These are phyloP conservation scores for Forbesichthys agassizii DNA, from an alignment of 2,113 vertebrate species.

Conservation along the genomic window DNA sequence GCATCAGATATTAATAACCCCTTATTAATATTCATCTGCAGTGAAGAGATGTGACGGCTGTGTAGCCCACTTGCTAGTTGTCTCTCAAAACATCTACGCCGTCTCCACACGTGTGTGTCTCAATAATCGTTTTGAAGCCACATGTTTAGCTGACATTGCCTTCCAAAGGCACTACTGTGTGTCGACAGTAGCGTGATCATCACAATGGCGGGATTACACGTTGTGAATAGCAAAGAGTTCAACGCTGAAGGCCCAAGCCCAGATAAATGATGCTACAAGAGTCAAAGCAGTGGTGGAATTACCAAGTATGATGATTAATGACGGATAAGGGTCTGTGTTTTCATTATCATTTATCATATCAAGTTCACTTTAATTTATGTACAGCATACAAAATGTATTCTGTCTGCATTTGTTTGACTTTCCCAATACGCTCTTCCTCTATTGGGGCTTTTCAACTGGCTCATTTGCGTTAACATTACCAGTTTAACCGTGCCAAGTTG, in stretches of 20 bases:
- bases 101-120: constrained; percentile 2
- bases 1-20: constrained; percentile 76
- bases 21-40: constrained; percentile 78
- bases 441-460: background rate
- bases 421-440: background rate
- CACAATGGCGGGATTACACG: background rate
- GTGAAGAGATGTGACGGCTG: constrained; percentile 70
- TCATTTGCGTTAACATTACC: too few species aligned
- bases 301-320: background rate
- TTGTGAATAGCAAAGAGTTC: background rate
- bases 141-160: background rate
- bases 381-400: background rate
- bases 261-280: background rate
- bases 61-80: constrained; percentile 70
- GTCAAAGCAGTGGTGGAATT: background rate
- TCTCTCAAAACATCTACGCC: constrained; percentile 49
- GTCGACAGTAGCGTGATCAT: background rate
- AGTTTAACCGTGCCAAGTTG: too few species aligned
- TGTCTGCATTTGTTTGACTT: background rate
- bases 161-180: background rate
- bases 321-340: too few species aligned
- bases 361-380: background rate
- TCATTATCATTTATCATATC: background rate
- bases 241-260: background rate
- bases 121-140: background rate